Evolutionary conservation across 2,797 vertebrate genomes (phyloP).

Genomic region (Falco naumanni): DNA sequence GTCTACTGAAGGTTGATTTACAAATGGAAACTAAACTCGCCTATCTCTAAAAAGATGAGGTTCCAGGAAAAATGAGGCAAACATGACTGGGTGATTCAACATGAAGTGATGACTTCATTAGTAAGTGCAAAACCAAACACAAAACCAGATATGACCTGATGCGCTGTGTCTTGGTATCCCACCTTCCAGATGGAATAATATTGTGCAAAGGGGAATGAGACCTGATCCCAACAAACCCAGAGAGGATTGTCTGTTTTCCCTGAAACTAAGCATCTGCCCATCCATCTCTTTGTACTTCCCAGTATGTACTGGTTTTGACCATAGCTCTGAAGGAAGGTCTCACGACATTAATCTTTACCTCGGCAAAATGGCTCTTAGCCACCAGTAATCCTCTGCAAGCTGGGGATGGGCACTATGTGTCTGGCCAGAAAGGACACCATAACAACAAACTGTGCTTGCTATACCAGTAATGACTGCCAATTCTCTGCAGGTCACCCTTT

Average conservation of each 20-base stretch:
- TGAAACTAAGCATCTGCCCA: neutral
- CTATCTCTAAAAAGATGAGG: neutral
- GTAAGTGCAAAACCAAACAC: neutral
- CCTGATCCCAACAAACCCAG: neutral
- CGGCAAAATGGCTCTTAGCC: neutral
- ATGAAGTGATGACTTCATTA: neutral
- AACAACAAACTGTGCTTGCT: neutral
- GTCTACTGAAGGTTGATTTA: neutral
- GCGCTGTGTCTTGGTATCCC: neutral
- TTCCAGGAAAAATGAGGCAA: neutral
- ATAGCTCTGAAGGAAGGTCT: neutral
- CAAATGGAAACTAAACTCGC: neutral
- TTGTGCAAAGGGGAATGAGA: neutral
- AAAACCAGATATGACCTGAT: neutral
- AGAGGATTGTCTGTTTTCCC: neutral
- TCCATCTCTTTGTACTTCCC: neutral
- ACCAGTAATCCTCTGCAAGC: neutral
- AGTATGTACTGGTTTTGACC: neutral
- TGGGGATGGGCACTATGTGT: neutral
- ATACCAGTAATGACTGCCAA: neutral
- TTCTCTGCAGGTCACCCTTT: neutral
- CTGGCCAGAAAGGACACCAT: neutral
- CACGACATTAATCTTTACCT: rapidly evolving
- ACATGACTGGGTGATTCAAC: neutral
- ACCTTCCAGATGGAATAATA: neutral